A percentile compares a stretch with the other conserved stretches of the same genome.
phyloP scores from a whole-genome alignment of 2,888 invertebrate genomes.

The Steromphala cineraria region DNA sequence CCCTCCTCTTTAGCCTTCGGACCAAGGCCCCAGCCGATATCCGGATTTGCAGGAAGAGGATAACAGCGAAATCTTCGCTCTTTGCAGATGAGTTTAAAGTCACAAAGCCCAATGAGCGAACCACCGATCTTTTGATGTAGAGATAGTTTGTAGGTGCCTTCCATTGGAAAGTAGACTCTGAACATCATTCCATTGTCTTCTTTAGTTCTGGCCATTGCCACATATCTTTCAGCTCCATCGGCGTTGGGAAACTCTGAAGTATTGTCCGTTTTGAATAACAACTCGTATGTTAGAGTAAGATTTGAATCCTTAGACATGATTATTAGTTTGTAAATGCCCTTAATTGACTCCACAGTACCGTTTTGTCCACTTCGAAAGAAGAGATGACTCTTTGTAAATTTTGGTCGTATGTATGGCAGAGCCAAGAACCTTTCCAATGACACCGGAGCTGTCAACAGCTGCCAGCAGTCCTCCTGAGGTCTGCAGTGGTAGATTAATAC shows the following conservation, averaged over 20 bases:
- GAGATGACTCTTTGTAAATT: background rate
- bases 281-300: background rate
- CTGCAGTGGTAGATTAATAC: conserved; percentile 43
- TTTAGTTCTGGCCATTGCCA: background rate
- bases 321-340: background rate
- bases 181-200: background rate
- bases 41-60: background rate
- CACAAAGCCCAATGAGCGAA: background rate
- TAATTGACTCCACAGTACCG: background rate
- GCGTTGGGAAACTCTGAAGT: background rate
- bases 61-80: background rate
- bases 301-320: background rate
- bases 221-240: background rate
- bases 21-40: conserved; percentile 9
- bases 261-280: background rate
- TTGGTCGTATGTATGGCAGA: conserved; percentile 25
- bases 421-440: conserved; percentile 25
- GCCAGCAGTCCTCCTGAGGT: conserved; percentile 46
- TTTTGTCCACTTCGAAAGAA: background rate
- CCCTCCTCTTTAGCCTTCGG: background rate
- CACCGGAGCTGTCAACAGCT: conserved; percentile 29
- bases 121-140: background rate
- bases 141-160: conserved; percentile 1
- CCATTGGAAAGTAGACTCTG: conserved; percentile 1
- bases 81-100: conserved; percentile 4